Conservation (phyloP, 1,140 invertebrate species). For the Macrobrachium rosenbergii region DNA sequence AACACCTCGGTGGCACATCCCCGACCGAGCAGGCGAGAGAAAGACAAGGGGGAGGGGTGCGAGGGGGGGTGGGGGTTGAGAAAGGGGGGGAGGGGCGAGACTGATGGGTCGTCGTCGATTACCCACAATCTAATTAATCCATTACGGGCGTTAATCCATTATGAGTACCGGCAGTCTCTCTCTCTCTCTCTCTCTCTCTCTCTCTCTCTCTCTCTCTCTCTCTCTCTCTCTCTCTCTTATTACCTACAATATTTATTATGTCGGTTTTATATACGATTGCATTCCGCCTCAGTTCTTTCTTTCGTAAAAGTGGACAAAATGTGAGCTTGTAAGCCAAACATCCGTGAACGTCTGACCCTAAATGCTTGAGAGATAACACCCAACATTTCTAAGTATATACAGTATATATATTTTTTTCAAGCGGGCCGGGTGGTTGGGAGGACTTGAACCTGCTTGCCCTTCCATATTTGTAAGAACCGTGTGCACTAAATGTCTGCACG, state of each 20-base stretch:
- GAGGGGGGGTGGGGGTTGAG: background rate
- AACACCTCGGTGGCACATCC: no score
- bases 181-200: conserved; percentile 24
- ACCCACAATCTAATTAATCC: conserved; percentile 63
- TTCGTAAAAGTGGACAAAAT: no score
- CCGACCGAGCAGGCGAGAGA: background rate
- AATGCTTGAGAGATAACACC: no score
- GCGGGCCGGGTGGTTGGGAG: no score
- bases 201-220: conserved; percentile 2
- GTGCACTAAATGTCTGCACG: no score
- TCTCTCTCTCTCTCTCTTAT: background rate
- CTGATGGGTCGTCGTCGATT: conserved; percentile 35
- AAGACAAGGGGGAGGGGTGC: background rate
- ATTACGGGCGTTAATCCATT: conserved; percentile 59
- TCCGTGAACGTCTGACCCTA: no score
- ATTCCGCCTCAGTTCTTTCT: background rate
- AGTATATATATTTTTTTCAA: no score
- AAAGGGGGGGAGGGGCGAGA: background rate
- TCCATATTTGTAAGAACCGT: no score
- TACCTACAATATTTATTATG: background rate
- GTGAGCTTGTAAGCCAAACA: no score
- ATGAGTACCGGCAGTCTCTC: conserved; percentile 35
- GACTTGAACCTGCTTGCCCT: no score
- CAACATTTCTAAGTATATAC: no score
- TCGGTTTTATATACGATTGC: background rate